These are phyloP conservation scores for Gorilla gorilla DNA, from an alignment of 2,113 vertebrate genomes.

Conservation along the genomic window DNA sequence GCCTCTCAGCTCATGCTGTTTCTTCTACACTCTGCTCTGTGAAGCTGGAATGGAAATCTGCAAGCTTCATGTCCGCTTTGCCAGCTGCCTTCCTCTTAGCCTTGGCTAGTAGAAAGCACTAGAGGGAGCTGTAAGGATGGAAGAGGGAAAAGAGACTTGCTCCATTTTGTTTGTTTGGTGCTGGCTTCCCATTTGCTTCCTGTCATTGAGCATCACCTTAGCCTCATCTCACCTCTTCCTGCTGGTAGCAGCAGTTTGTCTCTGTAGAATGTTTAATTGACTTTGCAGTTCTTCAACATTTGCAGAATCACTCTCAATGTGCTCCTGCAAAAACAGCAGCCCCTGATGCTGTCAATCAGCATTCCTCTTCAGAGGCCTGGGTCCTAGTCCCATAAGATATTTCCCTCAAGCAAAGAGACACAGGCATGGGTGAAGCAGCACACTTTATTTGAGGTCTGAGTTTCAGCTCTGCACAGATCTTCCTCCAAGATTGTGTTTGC, in stretches of 20 bases:
- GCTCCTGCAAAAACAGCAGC: neutral
- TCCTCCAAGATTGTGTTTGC: neutral
- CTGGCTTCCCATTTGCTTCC: neutral
- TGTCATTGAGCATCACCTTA: neutral
- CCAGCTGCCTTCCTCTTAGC: neutral
- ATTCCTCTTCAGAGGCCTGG: neutral
- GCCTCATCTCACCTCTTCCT: neutral
- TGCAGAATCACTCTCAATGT: neutral
- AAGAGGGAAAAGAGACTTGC: neutral
- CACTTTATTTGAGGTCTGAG: neutral
- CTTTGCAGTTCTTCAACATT: neutral
- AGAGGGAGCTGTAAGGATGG: neutral
- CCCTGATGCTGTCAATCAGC: neutral
- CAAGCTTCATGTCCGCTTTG: neutral
- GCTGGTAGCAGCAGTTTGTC: neutral
- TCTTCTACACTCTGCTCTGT: neutral
- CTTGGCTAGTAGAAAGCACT: neutral
- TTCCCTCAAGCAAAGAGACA: neutral
- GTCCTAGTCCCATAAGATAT: neutral
- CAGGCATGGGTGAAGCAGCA: too few relatives aligned
- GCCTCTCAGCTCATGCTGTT: neutral
- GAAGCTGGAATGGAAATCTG: neutral
- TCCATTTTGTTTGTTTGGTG: neutral
- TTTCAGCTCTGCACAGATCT: rapidly evolving
- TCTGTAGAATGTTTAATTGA: neutral